Base-by-base conservation (phyloP, 2,797 vertebrate species). In the Mormyrops attenuatus region DNA sequence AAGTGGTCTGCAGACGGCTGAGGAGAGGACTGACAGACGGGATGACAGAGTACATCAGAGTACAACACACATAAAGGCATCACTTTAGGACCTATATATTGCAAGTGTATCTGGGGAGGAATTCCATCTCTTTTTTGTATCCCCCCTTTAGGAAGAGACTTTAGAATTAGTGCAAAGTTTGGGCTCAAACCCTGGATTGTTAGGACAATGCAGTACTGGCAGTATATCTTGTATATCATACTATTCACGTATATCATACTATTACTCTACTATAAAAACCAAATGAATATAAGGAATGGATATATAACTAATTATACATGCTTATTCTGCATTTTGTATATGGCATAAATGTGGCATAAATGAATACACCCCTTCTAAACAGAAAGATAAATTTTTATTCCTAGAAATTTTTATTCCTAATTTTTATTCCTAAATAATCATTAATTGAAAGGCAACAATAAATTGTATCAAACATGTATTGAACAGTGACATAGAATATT, bases 401-500 rank as follows among this genome's bases (percentile, higher is more conserved):
- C 60, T n/a, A n/a, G n/a, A n/a, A n/a, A n/a, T n/a, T n/a, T n/a
- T n/a, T n/a, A n/a, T n/a, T n/a, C n/a, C n/a, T n/a, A n/a, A n/a
- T n/a, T n/a, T n/a, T n/a, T n/a, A n/a, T n/a, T n/a, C n/a, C n/a
- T 3, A 66, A 80, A 80, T 80, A 38, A 80, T 80, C 30, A 80
- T 80, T 80, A 38, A 80, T 20, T 17, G 38, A 80, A 80, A 80
- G 34, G 34, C 7, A 63, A 22, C 5, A 60, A 13, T 50, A 77
- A 82, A 38, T 82, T 89, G 4, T 55, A 84, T 57, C 49, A 47
- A 60, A 85, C 50, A 63, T 89, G 44, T 63, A 84, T 11, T 85
- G 41, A 84, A 84, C 53, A 82, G 80, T 49, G 80, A 85, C 73
- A 57, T 84, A 80, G 47, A 88, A 88, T 82, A 53, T 77, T 63